Evolutionary conservation across 37 sponge, comb jelly and placozoan genomes (phyloP).

Genomic region (Hormiphora californensis): DNA sequence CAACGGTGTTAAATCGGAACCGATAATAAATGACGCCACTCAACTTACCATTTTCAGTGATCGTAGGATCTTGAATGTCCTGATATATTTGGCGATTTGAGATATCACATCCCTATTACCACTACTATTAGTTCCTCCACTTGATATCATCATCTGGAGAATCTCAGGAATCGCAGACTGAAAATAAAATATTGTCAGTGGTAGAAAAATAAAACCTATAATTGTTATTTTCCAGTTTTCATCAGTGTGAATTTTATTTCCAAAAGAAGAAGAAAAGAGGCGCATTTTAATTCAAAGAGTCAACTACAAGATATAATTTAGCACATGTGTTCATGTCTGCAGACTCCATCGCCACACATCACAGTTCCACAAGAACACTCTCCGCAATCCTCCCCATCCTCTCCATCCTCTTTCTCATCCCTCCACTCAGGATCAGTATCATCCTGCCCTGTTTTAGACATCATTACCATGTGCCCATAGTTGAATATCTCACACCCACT

Average conservation of each 20-base stretch:
- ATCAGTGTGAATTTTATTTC: no score
- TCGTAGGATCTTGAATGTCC: constrained; percentile 74
- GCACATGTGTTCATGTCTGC: constrained; percentile 22
- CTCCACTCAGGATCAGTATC: neutral
- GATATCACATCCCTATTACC: constrained; percentile 41
- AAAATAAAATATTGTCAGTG: constrained; percentile 31
- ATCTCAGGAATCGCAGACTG: constrained; percentile 60
- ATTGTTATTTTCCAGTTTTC: no score
- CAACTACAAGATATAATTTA: neutral
- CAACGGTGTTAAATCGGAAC: no score
- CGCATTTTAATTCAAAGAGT: neutral
- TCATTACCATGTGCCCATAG: neutral
- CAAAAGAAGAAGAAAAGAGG: neutral
- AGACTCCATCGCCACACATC: neutral
- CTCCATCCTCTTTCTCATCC: neutral
- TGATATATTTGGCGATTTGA: constrained; percentile 57
- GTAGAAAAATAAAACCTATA: constrained; percentile 2
- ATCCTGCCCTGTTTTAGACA: neutral
- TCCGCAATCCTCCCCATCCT: neutral
- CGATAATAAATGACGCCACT: no score
- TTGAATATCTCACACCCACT: neutral
- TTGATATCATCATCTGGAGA: neutral
- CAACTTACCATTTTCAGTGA: constrained; percentile 72
- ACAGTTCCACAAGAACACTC: neutral
- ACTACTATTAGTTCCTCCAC: neutral